Conservation (phyloP, 1,140 invertebrate genomes). For the Wiebesia pumilae region DNA sequence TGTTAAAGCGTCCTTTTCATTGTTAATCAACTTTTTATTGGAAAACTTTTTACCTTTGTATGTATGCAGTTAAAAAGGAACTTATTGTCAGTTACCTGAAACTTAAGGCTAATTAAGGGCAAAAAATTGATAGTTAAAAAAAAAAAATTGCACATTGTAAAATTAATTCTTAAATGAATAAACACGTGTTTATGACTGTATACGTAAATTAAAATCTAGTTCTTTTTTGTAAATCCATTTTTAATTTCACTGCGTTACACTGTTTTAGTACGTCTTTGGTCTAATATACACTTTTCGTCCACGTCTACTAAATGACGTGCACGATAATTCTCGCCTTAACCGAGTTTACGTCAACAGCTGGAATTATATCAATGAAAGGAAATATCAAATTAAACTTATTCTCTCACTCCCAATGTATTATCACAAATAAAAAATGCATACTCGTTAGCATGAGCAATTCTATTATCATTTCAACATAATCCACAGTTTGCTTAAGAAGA, state of each 20-base stretch:
- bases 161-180: neutral
- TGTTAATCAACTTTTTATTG: neutral
- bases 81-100: neutral
- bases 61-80: neutral
- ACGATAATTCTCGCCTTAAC: slow-evolving; percentile 35
- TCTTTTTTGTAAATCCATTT: neutral
- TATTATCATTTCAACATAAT: neutral
- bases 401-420: neutral
- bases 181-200: neutral
- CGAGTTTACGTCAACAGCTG: slow-evolving; percentile 50
- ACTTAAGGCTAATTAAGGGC: neutral
- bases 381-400: slow-evolving; percentile 30
- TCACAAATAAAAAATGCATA: neutral
- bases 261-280: neutral
- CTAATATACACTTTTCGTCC: slow-evolving; percentile 34
- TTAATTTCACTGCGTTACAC: neutral
- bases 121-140: neutral
- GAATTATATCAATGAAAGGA: slow-evolving; percentile 38
- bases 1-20: neutral
- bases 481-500: neutral
- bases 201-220: neutral
- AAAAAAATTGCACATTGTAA: neutral
- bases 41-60: neutral
- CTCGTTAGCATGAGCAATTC: neutral
- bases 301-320: slow-evolving; percentile 28